These are phyloP conservation scores for Hydroisotoma schaefferi DNA, from an alignment of 2,888 invertebrate species.

Conservation along the genomic window DNA sequence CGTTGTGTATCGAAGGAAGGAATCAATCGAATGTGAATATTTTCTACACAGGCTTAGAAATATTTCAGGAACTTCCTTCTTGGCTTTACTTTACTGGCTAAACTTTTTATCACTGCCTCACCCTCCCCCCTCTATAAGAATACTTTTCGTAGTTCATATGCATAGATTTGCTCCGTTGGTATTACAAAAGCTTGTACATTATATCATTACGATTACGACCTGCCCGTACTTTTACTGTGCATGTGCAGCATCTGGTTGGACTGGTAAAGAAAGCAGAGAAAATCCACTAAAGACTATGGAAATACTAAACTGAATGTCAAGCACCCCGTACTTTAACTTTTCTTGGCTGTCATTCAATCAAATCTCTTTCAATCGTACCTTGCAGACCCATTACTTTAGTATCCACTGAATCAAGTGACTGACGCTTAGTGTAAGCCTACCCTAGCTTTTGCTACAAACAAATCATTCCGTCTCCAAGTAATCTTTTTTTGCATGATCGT, in stretches of 20 bases:
- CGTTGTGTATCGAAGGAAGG: conserved; percentile 17
- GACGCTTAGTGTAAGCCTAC: not conserved
- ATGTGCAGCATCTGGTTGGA: not conserved
- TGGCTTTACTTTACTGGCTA: too few species aligned
- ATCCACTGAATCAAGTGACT: conserved; percentile 2
- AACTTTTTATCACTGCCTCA: too few species aligned
- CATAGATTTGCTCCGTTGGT: too few species aligned
- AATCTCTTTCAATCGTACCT: conserved; percentile 2
- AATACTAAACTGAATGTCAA: not conserved
- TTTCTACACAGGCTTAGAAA: conserved; percentile 10
- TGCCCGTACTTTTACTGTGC: not conserved
- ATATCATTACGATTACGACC: not conserved
- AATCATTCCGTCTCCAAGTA: conserved; percentile 5
- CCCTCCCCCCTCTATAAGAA: too few species aligned
- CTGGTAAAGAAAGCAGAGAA: not conserved
- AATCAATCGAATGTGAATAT: conserved; percentile 21
- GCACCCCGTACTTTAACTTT: not conserved
- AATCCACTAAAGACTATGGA: not conserved
- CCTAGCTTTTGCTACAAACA: conserved; percentile 8
- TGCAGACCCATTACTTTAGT: conserved; percentile 4
- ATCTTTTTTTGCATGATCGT: too few species aligned
- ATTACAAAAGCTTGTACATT: too few species aligned
- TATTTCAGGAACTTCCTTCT: too few species aligned
- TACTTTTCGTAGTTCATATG: too few species aligned
- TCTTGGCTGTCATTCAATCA: conserved; percentile 16